Base-by-base conservation (phyloP, 92 coral and sea anemone genomes). In the Ricordea florida region DNA sequence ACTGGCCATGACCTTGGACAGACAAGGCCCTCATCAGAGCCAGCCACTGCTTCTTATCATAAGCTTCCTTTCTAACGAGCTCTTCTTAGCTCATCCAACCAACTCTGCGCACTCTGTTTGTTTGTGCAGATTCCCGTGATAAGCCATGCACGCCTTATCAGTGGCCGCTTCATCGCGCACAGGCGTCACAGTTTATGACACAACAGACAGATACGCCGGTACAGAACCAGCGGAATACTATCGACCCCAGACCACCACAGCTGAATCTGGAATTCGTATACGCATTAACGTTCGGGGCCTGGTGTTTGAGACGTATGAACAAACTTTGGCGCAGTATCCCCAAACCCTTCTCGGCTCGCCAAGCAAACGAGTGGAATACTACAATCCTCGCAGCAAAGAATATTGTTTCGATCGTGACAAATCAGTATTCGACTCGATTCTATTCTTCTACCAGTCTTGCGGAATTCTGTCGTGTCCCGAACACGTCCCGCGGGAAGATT, bases 381-480 rank as follows among this genome's bases (percentile, higher is more conserved):
- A 87, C 64, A 83, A 90, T 55, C 87, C 96, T 6, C 27, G 75
- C 23, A 82, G 72, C 9, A 92, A 92, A 11, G 93, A 93, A 35
- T 93, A 93, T 52, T 89, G 84, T 64, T 90, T 93, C 53, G 96
- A 93, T 62, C 84, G 98, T 23, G 87, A 93, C 76, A 93, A 93
- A 57, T 81, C 84, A 30, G 66, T 92, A 0, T 93, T 93, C 37
- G 96, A 93, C 43, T 89, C 97, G 16, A 93, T 93, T 4, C 74
- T 93, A 40, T 93, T 93, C 62, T 93, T 91, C 69, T 93, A 93
- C 45, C 98, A 93, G 45, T 93, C 98, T 5, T 89, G 87, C 62
- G 98, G 98, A 30, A 93, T 93, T 28, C 62, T 93, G 16, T 91
- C 98, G 11, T 89, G 92, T 49, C 98, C 98, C 29, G 98, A 90